These are phyloP conservation scores for Hydropotes inermis DNA, from an alignment of 2,113 vertebrate genomes.

Conservation along the genomic window DNA sequence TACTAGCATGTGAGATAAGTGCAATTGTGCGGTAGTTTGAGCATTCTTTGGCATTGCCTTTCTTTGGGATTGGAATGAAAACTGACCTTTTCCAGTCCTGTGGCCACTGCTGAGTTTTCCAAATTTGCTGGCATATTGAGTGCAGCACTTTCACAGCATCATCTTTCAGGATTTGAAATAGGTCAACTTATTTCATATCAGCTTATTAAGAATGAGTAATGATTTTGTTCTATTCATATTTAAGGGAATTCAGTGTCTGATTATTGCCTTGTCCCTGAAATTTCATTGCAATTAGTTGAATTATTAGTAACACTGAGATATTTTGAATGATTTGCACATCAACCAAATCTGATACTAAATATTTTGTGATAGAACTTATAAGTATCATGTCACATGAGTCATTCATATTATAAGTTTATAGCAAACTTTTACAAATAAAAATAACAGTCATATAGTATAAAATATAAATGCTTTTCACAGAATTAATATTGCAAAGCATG, in stretches of 20 bases:
- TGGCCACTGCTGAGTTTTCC: too few relatives aligned
- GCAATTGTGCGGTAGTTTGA: too few relatives aligned
- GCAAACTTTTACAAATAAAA: neutral
- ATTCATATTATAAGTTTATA: neutral
- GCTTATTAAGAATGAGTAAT: neutral
- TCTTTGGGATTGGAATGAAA: too few relatives aligned
- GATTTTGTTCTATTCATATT: neutral
- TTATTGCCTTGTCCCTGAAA: neutral
- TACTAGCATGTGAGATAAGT: too few relatives aligned
- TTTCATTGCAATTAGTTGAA: too few relatives aligned
- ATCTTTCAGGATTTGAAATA: too few relatives aligned
- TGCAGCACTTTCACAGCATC: too few relatives aligned
- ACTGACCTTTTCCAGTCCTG: too few relatives aligned
- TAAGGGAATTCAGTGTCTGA: neutral
- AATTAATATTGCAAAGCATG: neutral
- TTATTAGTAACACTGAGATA: neutral
- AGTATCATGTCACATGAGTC: neutral
- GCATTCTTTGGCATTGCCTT: too few relatives aligned
- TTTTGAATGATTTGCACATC: neutral
- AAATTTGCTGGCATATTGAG: too few relatives aligned
- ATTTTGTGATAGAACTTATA: neutral
- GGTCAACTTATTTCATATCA: too few relatives aligned
- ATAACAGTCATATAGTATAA: neutral
- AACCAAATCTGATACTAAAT: neutral
- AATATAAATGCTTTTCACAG: neutral